Evolutionary conservation across 2,888 invertebrate genomes (phyloP), one percentile per base, ranked within the genome.

Genomic region (Trypoxylon attenuatum): DNA sequence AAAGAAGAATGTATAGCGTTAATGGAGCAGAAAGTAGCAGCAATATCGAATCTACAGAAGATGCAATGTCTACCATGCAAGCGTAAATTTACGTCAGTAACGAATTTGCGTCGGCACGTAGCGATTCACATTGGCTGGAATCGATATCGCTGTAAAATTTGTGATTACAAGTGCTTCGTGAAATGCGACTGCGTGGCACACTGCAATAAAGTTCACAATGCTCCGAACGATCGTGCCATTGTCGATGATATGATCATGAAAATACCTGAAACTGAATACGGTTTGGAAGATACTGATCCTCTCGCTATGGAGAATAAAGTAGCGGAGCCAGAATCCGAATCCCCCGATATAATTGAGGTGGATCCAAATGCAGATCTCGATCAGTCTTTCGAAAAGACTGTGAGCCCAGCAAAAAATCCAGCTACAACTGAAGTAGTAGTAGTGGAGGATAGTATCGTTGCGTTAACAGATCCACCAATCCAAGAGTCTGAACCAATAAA

Each of bases 111-210:
- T 19, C 86, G 88, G 49, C 94, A 94, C 76, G 90, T 92, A 87
- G 91, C 92, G 0, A 82, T 87, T 2, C 94, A 94, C 81, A 90
- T 92, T 61, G 91, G 91, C 62, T 93, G 93, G 91, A 90, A 91
- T 77, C 90, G 94, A 22, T 95, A 92, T 82, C 92, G 92, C 56
- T 95, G 95, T 81, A 92, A 91, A 78, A 85, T 92, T 15, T 95
- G 95, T 84, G 89, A 91, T 50, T 94, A 90, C 79, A 91, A 91
- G 79, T 90, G 92, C 62, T 93, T 91, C 72, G 87, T 90, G 10
- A 92, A 91, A 73, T 90, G 90, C 46, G 91, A 92, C 69, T 90
- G 93, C 42, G 89, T 91, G 0, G 90, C 90, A 63, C 94, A 94
- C 80, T 90, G 92, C 0, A 90, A 90, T 71, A 88, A 89, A 65